Evolutionary conservation across 2,888 invertebrate genomes (phyloP).

Genomic region (Strigamia crassipes): DNA sequence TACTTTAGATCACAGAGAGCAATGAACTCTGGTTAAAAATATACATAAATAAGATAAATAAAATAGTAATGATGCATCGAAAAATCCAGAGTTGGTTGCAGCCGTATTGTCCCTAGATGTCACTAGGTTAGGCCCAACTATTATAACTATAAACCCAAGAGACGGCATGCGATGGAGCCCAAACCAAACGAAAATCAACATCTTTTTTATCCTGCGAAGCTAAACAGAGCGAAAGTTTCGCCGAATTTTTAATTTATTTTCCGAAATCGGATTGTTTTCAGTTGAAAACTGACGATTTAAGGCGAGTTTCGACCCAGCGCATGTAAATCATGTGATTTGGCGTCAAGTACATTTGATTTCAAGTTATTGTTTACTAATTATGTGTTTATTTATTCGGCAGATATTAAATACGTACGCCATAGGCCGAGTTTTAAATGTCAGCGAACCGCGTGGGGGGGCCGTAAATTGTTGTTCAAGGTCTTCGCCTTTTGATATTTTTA

Average conservation of each 20-base stretch:
- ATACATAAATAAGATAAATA: too few species aligned
- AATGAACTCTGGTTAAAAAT: too few species aligned
- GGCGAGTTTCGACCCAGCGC: not conserved
- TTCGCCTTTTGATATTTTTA: not conserved
- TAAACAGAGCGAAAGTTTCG: not conserved
- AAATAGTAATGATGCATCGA: not conserved
- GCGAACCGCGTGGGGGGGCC: not conserved
- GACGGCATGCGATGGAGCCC: not conserved
- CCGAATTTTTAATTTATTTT: not conserved
- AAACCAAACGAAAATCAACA: not conserved
- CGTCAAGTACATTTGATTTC: not conserved
- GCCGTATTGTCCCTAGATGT: not conserved
- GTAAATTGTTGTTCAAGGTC: not conserved
- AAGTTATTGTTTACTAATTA: not conserved
- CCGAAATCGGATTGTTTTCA: not conserved
- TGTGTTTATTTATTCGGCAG: not conserved
- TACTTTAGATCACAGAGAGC: too few species aligned
- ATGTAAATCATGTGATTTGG: not conserved
- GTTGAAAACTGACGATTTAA: not conserved
- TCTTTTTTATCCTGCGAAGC: not conserved
- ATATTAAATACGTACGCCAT: not conserved
- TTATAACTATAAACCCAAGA: not conserved
- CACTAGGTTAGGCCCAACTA: not conserved
- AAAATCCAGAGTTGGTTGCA: not conserved
- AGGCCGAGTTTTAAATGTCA: not conserved